Evolutionary conservation across 2,888 invertebrate genomes (phyloP).

Genomic region (Dryobotodes eremita): DNA sequence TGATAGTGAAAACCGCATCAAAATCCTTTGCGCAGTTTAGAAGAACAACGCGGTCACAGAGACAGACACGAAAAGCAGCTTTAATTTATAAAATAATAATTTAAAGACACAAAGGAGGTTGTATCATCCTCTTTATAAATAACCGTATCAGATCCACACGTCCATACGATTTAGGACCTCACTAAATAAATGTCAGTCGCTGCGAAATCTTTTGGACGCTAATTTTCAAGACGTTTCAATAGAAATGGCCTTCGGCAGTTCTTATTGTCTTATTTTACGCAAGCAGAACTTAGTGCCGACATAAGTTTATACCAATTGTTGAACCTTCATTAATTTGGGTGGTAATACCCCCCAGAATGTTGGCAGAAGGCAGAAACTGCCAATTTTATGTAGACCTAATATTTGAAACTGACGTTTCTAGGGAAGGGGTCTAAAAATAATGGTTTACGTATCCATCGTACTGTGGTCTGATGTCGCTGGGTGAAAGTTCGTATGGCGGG

Average conservation of each 20-base stretch:
- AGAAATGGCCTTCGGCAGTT: constrained; percentile 73
- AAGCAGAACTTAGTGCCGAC: constrained; percentile 72
- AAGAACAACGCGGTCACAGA: not conserved
- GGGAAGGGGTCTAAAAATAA: constrained; percentile 42
- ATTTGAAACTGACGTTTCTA: constrained; percentile 5
- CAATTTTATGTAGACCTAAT: constrained; percentile 48
- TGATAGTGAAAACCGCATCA: not conserved
- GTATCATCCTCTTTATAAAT: constrained; percentile 31
- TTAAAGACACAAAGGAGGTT: constrained; percentile 32
- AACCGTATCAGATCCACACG: constrained; percentile 57
- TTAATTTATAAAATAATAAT: not conserved
- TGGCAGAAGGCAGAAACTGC: not conserved
- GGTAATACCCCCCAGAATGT: constrained; percentile 70
- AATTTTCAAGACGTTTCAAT: constrained; percentile 75
- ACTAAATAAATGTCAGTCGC: constrained; percentile 63
- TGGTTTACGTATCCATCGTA: constrained; percentile 49
- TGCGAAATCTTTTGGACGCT: constrained; percentile 66
- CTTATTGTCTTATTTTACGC: constrained; percentile 80
- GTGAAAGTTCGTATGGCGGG: constrained; percentile 59
- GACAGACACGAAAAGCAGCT: not conserved
- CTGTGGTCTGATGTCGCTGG: constrained; percentile 25
- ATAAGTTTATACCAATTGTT: constrained; percentile 78
- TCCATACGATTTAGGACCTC: constrained; percentile 60
- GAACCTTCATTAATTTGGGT: constrained; percentile 83
- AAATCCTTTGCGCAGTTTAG: not conserved